Conservation (phyloP, 2,888 invertebrate genomes). For the Sinodicranocentrus sp. region DNA sequence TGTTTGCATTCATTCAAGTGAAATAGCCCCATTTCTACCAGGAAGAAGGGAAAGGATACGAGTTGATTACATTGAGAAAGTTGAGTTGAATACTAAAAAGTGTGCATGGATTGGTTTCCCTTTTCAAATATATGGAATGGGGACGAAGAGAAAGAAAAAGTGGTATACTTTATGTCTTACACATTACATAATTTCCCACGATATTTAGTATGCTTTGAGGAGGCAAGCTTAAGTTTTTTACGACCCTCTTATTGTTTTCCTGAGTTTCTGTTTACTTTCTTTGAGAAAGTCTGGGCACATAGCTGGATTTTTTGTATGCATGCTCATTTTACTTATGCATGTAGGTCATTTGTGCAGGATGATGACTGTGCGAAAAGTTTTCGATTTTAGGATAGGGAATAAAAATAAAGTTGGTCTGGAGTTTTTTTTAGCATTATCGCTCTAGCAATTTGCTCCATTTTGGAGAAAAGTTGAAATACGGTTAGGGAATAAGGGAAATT, state of each 20-base stretch:
- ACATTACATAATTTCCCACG: slow-evolving; percentile 66
- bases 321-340: slow-evolving; percentile 16
- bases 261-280: neutral
- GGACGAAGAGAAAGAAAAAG: slow-evolving; percentile 24
- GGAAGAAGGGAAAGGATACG: no score
- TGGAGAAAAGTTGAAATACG: no score
- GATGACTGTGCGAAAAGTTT: slow-evolving; percentile 39
- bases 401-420: neutral
- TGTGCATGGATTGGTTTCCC: neutral
- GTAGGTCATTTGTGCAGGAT: slow-evolving; percentile 56
- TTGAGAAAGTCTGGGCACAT: neutral
- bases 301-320: neutral
- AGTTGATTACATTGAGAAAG: slow-evolving; percentile 5
- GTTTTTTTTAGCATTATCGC: no score
- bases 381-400: slow-evolving; percentile 25
- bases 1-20: neutral
- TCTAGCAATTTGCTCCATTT: no score
- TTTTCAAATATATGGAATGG: slow-evolving; percentile 5
- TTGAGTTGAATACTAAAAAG: slow-evolving; percentile 45
- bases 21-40: no score
- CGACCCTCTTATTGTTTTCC: neutral
- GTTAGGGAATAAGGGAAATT: no score
- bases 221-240: slow-evolving; percentile 5
- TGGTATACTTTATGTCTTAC: slow-evolving; percentile 58
- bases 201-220: slow-evolving; percentile 53